Base-by-base conservation (phyloP, 2,113 vertebrate genomes). In the Cyanoderma ruficeps region DNA sequence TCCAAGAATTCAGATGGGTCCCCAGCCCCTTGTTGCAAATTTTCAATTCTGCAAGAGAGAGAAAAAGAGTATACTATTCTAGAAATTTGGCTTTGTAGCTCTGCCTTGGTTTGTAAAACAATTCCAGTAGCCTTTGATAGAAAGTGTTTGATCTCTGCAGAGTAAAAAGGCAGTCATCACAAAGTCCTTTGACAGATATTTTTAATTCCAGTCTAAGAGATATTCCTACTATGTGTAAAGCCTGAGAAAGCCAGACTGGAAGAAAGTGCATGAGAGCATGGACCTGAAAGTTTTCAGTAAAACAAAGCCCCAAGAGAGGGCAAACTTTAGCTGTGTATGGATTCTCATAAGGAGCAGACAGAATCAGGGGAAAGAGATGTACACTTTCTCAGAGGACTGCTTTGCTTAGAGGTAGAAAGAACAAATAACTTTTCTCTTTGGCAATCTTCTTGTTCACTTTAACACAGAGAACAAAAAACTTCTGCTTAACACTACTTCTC, bases 1-100 rank as follows among this genome's bases (percentile, higher is more conserved):
- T 98, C 97, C 6, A 99, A 96, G 97, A 98, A 99, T 70, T 98
- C 97, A 2, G 98, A 98, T 21, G 98, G 96, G 74, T 99, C 99
- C 10, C 90, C 81, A 3, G 96, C 97, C 3, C 99, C 99, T n/a
- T 93, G 97, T 4, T 98, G 87, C 15, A 98, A 96, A 61, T 75
- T 90, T 52, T 98, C 98, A 71, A 98, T 76, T 95, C 98, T 98
- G 86, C 64, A 78, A 46, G 55, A 41, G 24, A 77, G 76, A 77
- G 65, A 56, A 56, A 41, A 53, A 49, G 11, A 42, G 18, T 49
- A 28, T 4, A 11, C 3, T 28, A 2, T 56, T 90, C 13, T 24
- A 61, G 59, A 18, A 15, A 47, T 64, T 47, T 52, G 77, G 10
- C 22, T 82, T 23, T 33, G 47, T 57, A 71, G 75, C 52, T 17